Evolutionary conservation across 1,140 invertebrate genomes (phyloP), one percentile per base, ranked within the genome.

Genomic region (Polyergus mexicanus): DNA sequence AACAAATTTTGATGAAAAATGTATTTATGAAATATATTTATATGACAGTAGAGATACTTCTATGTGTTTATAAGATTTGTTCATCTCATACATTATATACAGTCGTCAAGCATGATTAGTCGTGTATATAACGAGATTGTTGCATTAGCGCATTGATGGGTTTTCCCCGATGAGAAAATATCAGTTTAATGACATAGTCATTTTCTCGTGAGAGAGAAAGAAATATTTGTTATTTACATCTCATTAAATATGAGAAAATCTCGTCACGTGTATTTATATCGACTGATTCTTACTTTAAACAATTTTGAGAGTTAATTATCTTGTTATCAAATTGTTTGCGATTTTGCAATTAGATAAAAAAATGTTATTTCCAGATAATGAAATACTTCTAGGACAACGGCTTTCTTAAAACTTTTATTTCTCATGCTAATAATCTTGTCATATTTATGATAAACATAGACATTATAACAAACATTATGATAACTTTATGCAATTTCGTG

Each of bases 141-240:
- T 72, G 38, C 41, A 84, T 75, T 22, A 19, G 13, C 4, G 19
- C 6, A 11, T 69, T 38, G 60, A 58, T 63, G 88, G 86, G 86
- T 88, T 88, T 89, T 88, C 8, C 87, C 83, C 69, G 0, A 38
- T 41, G n/a, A 58, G 19, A 41, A 62, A 28, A 38, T 62, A 41
- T 62, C 19, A 41, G 28, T 41, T n/a, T 44, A 65, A 72, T 22
- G 22, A 11, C 44, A 5, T 13, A 8, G 22, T 3, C 47, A 44
- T n/a, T 38, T 32, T 69, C 13, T 69, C 13, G 10, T 51, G 16
- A 47, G 13, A 47, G 13, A 16, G 11, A 47, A 47, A 51, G 47
- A 51, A 1, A 51, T 51, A 16, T 78, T 66, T 63, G 41, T 69
- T 38, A 56, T 69, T 69, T 22, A 11, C 13, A 41, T 25, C 32